Base-by-base conservation (phyloP, 2,888 invertebrate species). In the Leptothorax acervorum region DNA sequence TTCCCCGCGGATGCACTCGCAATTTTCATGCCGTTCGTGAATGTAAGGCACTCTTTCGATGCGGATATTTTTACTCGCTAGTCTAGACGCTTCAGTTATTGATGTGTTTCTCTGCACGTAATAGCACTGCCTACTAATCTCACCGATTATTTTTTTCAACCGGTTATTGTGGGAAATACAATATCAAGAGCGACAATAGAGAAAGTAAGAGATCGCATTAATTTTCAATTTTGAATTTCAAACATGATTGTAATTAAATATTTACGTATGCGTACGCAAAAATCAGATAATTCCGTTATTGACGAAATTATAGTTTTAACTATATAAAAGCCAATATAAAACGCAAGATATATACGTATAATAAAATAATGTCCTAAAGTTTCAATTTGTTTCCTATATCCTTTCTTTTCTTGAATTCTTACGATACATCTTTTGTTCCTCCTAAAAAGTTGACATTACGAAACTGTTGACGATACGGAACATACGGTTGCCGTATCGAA, bases 11-110 rank as follows among this genome's bases (percentile, higher is more conserved):
- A 39, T 65, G 68, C 39, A 48, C 51, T 55, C 42, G 63, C 74
- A 66, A 70, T 57, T 66, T 53, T 73, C 18, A 60, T 79, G 23
- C 35, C 31, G 35, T 23, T 78, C 48, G 79, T 31, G 55, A 55
- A 31, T 35, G 45, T 45, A 12, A 55, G 51, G 15, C 31, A n/a
- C 35, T 68, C 31, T 79, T 57, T 57, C 79, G 3, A 60, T 18
- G 12, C 4, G 18, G 23, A 45, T 57, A 81, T 60, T 73, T 60
- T 60, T 60, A 35, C 5, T 18, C 65, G 11, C 23, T 12, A 6
- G 73, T 60, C 39, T 11, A 51, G 35, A 15, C 55, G 12, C 45
- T 8, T 39, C 31, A 45, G 4, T 55, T 48, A 57, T 45, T 45
- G 55, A 70, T 45, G 11, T 57, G 11, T 28, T 42, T 3, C 12